Conservation (phyloP, 2,113 vertebrate species). For the Condylura cristata region DNA sequence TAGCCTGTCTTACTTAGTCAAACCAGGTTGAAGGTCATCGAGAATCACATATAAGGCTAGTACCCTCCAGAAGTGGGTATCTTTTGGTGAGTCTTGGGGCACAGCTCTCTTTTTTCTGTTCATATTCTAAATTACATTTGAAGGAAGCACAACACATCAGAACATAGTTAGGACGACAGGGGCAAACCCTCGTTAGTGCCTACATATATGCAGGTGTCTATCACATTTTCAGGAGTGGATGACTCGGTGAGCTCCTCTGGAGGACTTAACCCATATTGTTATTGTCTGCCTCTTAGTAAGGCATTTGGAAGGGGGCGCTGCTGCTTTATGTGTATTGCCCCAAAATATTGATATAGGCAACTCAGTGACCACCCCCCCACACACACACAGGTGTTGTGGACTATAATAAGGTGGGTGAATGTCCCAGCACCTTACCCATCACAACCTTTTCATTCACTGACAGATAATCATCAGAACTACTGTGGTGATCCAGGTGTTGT, state of each 20-base stretch:
- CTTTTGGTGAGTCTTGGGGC: not conserved
- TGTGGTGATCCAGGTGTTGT: not conserved
- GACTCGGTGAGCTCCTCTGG: not conserved
- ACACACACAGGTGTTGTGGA: not conserved
- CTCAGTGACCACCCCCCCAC: not conserved
- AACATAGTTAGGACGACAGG: not conserved
- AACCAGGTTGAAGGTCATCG: not conserved
- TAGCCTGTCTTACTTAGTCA: conserved; percentile 17
- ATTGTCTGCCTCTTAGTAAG: not conserved
- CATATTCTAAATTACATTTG: conserved; percentile 4
- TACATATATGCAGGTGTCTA: not conserved
- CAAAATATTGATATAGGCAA: not conserved
- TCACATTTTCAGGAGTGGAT: not conserved
- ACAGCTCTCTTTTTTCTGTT: not conserved
- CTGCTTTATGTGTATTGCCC: conserved; percentile 20
- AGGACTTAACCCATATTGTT: not conserved
- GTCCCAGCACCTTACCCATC: not conserved
- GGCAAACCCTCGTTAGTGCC: not conserved
- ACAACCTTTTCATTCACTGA: conserved; percentile 10
- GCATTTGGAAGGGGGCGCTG: not conserved
- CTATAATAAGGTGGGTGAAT: not conserved
- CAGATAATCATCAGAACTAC: not conserved
- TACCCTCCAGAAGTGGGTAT: not conserved
- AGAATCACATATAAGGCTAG: not conserved
- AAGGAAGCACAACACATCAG: not conserved